These are phyloP conservation scores for Molossus molossus DNA, from an alignment of 2,797 vertebrate genomes.

Conservation along the genomic window DNA sequence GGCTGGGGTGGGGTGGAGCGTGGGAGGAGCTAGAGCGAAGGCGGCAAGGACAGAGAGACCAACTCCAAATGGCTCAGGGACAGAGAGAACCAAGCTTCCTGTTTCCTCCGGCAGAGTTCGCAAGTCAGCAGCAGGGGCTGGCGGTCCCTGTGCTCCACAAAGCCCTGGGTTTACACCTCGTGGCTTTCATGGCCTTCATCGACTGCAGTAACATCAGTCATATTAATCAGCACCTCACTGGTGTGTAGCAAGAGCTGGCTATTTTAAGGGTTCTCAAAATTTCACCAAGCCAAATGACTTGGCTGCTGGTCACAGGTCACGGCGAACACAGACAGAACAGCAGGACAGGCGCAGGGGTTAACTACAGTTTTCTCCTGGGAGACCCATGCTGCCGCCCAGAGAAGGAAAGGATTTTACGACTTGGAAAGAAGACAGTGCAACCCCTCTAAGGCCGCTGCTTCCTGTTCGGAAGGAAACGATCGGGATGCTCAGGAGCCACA, in stretches of 20 bases:
- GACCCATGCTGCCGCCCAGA: background rate
- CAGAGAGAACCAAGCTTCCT: background rate
- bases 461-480: constrained; percentile 52
- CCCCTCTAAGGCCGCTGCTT: constrained; percentile 66
- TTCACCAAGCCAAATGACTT: background rate
- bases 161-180: background rate
- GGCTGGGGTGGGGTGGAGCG: no score
- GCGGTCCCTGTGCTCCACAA: background rate
- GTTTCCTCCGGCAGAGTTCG: background rate
- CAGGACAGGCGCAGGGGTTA: background rate
- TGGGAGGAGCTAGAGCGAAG: background rate
- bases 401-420: constrained; percentile 60
- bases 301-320: constrained; percentile 39
- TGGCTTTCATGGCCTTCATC: background rate
- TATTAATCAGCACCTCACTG: background rate
- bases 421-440: constrained; percentile 62
- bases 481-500: background rate
- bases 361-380: constrained; percentile 43
- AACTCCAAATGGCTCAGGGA: background rate
- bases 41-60: background rate
- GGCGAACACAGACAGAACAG: background rate
- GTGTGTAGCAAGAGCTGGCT: background rate
- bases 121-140: background rate
- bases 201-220: background rate
- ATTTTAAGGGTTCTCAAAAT: constrained; percentile 58